Conservation (phyloP, 2,797 vertebrate species). For the Pseudopleuronectes americanus region DNA sequence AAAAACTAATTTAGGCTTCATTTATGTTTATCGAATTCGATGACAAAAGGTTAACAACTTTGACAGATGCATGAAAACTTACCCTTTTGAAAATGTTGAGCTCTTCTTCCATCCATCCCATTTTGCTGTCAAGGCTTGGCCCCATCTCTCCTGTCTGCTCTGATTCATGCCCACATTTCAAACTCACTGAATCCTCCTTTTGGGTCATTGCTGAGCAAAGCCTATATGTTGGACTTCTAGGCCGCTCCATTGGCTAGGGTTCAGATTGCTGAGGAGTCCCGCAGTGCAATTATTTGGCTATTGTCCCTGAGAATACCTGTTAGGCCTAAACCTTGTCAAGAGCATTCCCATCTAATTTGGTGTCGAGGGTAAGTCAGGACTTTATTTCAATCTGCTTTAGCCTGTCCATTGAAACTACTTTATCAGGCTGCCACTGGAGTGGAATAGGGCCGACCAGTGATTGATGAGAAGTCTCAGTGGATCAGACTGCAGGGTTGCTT, state of each 20-base stretch:
- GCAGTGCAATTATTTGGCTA: constrained; percentile 29
- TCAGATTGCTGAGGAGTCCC: constrained; percentile 39
- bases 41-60: background rate
- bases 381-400: constrained; percentile 62
- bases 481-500: constrained; percentile 31
- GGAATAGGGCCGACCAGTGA: constrained; percentile 25
- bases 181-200: background rate
- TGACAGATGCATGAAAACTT: background rate
- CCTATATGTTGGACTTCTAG: constrained; percentile 6
- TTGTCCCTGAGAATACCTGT: constrained; percentile 55
- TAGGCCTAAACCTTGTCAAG: constrained; percentile 25
- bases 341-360: constrained; percentile 69
- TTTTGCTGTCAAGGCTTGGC: background rate
- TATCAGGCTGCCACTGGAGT: constrained; percentile 59
- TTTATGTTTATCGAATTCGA: background rate
- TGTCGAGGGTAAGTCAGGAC: constrained; percentile 24
- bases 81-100: fast-evolving
- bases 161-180: constrained; percentile 10
- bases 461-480: constrained; percentile 56
- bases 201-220: constrained; percentile 2
- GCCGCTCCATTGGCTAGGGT: background rate
- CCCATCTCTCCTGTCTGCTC: background rate
- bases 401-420: constrained; percentile 68
- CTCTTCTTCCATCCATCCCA: too few relatives aligned
- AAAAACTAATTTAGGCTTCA: background rate